Evolutionary conservation across 2,888 invertebrate genomes (phyloP).

Genomic region (Axea sp.): DNA sequence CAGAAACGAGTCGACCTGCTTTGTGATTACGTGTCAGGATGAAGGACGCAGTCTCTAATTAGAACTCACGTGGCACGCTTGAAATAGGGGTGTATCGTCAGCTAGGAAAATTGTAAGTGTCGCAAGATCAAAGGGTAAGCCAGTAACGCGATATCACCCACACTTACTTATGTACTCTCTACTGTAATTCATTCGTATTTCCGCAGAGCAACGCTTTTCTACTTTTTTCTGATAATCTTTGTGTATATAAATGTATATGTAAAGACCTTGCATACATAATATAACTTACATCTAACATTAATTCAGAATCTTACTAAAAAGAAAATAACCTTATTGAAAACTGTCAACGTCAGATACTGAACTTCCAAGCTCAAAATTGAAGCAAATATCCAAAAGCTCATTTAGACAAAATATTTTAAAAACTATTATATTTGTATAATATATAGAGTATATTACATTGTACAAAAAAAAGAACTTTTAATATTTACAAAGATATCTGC

Average conservation of each 20-base stretch:
- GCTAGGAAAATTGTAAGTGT: conserved; percentile 79
- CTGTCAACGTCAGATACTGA: conserved; percentile 60
- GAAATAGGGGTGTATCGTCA: conserved; percentile 79
- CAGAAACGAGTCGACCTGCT: conserved; percentile 62
- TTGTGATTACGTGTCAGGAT: conserved; percentile 63
- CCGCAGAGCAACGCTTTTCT: conserved; percentile 43
- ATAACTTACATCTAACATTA: conserved; percentile 49
- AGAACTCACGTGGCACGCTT: conserved; percentile 73
- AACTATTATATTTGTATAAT: too few relatives aligned
- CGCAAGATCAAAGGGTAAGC: conserved; percentile 78
- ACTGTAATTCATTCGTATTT: conserved; percentile 51
- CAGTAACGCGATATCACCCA: conserved; percentile 79
- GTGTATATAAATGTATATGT: background rate
- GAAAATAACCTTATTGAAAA: conserved; percentile 57
- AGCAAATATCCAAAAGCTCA: conserved; percentile 29
- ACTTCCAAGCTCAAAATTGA: conserved; percentile 38
- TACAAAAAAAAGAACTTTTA: too few relatives aligned
- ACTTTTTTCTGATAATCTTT: conserved; percentile 15
- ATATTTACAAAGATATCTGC: too few relatives aligned
- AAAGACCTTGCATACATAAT: conserved; percentile 24
- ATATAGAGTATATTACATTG: too few relatives aligned
- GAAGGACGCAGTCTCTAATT: conserved; percentile 77
- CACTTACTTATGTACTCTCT: conserved; percentile 61
- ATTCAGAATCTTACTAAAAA: conserved; percentile 53
- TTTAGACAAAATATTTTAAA: conserved; percentile 32